A percentile compares a stretch with the other conserved stretches of the same genome.
phyloP scores from a whole-genome alignment of 2,888 invertebrate species.

The Himalopsyche kuldschensis region DNA sequence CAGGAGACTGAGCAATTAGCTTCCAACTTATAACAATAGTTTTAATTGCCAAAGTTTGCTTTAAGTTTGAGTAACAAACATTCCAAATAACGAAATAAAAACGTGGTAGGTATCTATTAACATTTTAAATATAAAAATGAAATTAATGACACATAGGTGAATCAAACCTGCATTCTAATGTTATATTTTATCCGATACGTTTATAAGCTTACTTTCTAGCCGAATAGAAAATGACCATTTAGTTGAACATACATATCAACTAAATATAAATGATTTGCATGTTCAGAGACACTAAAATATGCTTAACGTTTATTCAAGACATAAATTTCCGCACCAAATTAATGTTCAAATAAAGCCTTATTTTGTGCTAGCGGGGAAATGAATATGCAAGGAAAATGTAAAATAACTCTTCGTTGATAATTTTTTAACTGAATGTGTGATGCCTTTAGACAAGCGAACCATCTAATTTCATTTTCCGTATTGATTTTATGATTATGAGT shows the following conservation, averaged over 20 bases:
- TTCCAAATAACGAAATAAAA: too few species aligned
- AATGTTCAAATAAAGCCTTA: not conserved
- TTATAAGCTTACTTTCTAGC: not conserved
- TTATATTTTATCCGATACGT: not conserved
- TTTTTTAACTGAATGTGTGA: too few species aligned
- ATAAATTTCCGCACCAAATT: not conserved
- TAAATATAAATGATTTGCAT: not conserved
- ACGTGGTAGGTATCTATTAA: too few species aligned
- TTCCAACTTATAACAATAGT: too few species aligned
- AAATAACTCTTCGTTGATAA: not conserved
- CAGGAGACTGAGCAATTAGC: too few species aligned
- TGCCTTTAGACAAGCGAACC: too few species aligned
- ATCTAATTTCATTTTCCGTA: too few species aligned
- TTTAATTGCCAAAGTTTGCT: too few species aligned
- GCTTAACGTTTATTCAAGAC: not conserved
- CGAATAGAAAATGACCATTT: not conserved
- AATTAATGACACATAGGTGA: too few species aligned
- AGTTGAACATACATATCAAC: not conserved
- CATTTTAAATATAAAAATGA: too few species aligned
- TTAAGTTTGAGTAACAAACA: too few species aligned
- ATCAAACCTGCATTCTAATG: not conserved
- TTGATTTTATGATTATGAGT: too few species aligned
- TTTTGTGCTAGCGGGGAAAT: not conserved
- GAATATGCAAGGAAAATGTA: not conserved
- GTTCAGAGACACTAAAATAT: not conserved